Base-by-base conservation (phyloP, 64 coral and sea anemone genomes). In the Pocillopora verrucosa region DNA sequence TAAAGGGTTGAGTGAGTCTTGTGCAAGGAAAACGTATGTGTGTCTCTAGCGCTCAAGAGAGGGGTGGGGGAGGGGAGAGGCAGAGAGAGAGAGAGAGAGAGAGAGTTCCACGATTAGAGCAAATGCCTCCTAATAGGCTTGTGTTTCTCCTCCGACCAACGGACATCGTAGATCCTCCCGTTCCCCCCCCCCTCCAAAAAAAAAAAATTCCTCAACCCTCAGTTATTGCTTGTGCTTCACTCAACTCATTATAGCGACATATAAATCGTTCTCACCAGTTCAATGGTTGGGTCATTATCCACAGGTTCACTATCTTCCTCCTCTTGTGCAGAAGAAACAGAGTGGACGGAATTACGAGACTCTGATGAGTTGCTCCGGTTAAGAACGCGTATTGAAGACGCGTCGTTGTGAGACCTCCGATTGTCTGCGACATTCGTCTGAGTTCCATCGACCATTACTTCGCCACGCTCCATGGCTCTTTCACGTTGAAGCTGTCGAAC, bases 401-500 rank as follows among this genome's bases (percentile, higher is more conserved):
- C 63, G 57, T 45, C 38, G 17, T 65, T 20, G 19, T 70, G 82
- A 15, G 65, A 36, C 7, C 64, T 37, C 12, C 65, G 82, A 72
- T 85, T 85, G 16, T 72, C 82, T 85, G 63, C 82, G 10, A 85
- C 64, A 41, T 57, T 45, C 9, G 17, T 36, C 65, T 16, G 64
- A 13, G 61, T 57, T 85, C 65, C 82, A 4, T 85, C 38, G 2
- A 72, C 37, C 9, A 13, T 51, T 20, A 75, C 22, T 56, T 88
- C 75, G 60, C 86, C 51, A 1, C 86, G 74, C 61, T 88, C 86
- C 86, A 76, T 56, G 1, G 79, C 56, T 78, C 90, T 74, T 56
- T 91, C 68, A 10, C 24, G 79, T 59, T 91, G 89, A 63, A 76
- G 58, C 58, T 91, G 58, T 9, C 90, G 72, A 36, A 86, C 82